These are phyloP conservation scores for Anguilla megastoma DNA, from an alignment of 2,797 vertebrate species.

Conservation along the genomic window DNA sequence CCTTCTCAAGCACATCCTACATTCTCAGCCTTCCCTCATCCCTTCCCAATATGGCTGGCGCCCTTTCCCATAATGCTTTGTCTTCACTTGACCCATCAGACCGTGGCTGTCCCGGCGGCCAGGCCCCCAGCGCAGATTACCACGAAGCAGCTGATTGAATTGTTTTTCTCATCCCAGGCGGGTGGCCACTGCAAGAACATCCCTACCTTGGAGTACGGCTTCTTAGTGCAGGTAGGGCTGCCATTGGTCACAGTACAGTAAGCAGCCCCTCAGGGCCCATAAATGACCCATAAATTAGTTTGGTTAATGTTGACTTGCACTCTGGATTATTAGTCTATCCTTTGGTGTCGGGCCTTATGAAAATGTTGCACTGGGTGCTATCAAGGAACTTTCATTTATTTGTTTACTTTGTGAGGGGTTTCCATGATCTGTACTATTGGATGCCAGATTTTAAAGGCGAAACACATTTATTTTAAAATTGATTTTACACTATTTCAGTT, in stretches of 20 bases:
- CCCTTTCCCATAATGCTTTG: constrained; percentile 80
- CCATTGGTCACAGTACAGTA: neutral
- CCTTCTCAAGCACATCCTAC: constrained; percentile 22
- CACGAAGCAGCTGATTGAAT: constrained; percentile 87
- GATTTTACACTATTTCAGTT: no score
- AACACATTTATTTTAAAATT: neutral
- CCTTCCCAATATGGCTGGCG: constrained; percentile 59
- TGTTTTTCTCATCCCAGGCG: constrained; percentile 84
- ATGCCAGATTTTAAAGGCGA: neutral
- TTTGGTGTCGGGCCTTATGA: neutral
- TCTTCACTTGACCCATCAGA: constrained; percentile 85
- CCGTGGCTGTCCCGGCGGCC: constrained; percentile 81
- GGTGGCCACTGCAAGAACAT: constrained; percentile 99
- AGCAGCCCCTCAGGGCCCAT: neutral
- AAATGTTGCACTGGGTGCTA: neutral
- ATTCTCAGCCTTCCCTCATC: constrained; percentile 40
- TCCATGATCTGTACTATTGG: neutral
- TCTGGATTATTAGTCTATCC: neutral
- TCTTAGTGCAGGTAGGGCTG: constrained; percentile 90
- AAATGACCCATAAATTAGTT: neutral
- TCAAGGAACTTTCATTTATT: neutral
- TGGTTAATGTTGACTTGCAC: neutral
- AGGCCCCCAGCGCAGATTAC: constrained; percentile 85
- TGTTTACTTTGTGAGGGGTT: neutral
- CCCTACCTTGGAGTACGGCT: constrained; percentile 97